Evolutionary conservation across 2,797 vertebrate species (phyloP).

Genomic region (Smutsia temminckii): DNA sequence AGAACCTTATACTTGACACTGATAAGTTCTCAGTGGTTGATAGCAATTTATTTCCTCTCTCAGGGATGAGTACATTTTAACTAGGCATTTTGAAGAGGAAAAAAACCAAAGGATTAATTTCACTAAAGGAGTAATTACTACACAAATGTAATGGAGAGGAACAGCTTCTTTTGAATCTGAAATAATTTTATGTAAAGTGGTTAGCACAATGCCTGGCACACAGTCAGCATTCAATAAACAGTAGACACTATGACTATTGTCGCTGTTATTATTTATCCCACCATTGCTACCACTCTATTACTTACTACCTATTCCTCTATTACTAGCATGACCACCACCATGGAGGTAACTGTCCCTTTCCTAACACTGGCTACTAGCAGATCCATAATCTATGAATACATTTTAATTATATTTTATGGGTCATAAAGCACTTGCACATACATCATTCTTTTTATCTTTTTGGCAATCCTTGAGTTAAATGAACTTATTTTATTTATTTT

Average conservation of each 20-base stretch:
- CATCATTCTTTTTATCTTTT: background rate
- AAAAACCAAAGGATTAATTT: background rate
- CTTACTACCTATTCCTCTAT: background rate
- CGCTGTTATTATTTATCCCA: background rate
- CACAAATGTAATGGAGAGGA: background rate
- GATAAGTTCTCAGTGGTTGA: background rate
- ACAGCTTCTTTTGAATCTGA: background rate
- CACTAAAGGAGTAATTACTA: background rate
- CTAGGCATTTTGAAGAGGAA: slow-evolving; percentile 15
- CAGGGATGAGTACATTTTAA: background rate
- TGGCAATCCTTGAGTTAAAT: background rate
- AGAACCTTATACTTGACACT: background rate
- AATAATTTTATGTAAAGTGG: background rate
- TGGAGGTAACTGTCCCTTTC: background rate
- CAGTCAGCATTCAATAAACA: background rate
- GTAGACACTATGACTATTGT: background rate
- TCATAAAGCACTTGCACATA: background rate
- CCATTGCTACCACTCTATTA: background rate
- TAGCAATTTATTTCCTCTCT: background rate
- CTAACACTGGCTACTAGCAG: background rate
- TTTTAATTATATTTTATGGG: background rate
- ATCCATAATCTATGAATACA: background rate
- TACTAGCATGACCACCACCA: background rate
- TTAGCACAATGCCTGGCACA: background rate
- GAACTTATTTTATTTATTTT: background rate